Percentiles rank a stretch among this genome's conserved stretches.
Conservation (phyloP, 2,888 invertebrate species). For the Dorcus hopei region DNA sequence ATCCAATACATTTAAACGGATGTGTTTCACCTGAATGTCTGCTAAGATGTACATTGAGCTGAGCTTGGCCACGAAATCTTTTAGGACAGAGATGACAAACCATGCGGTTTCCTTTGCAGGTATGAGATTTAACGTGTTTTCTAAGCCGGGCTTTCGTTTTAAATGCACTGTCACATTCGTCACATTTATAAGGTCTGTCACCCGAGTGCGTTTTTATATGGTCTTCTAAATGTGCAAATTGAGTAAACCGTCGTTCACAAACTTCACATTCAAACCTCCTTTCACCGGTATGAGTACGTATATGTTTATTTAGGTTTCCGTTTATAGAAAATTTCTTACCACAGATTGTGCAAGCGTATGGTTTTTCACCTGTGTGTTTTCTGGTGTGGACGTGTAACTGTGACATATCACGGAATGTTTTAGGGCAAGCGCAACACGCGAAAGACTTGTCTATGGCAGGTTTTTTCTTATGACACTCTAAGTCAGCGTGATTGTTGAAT, state of each 20-base stretch:
- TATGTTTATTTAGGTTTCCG: conserved; percentile 43
- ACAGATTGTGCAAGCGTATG: conserved; percentile 39
- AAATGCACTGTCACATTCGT: conserved; percentile 39
- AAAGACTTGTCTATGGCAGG: conserved; percentile 32
- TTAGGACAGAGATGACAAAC: conserved; percentile 17
- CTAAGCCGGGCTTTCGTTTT: conserved; percentile 40
- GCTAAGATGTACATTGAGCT: conserved; percentile 35
- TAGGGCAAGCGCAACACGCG: conserved; percentile 40
- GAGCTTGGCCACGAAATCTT: conserved; percentile 36
- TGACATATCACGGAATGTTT: conserved; percentile 40
- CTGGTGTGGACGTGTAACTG: conserved; percentile 41
- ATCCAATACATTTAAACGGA: conserved; percentile 37
- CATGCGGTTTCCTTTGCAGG: conserved; percentile 25
- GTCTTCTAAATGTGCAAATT: conserved; percentile 43
- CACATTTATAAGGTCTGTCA: conserved; percentile 40
- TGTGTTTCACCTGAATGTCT: conserved; percentile 33
- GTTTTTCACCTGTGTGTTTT: conserved; percentile 44
- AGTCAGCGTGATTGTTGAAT: conserved; percentile 28
- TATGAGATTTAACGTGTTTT: conserved; percentile 39
- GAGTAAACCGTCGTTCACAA: conserved; percentile 41
- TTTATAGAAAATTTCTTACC: conserved; percentile 43
- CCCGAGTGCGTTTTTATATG: conserved; percentile 41
- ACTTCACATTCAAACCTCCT: conserved; percentile 38
- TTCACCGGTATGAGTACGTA: conserved; percentile 39
- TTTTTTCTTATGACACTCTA: conserved; percentile 32